A percentile compares a stretch with the other conserved stretches of the same genome.
Evolutionary conservation across 2,888 invertebrate genomes (phyloP).

Genomic region (Orthonychiurus folsomi): DNA sequence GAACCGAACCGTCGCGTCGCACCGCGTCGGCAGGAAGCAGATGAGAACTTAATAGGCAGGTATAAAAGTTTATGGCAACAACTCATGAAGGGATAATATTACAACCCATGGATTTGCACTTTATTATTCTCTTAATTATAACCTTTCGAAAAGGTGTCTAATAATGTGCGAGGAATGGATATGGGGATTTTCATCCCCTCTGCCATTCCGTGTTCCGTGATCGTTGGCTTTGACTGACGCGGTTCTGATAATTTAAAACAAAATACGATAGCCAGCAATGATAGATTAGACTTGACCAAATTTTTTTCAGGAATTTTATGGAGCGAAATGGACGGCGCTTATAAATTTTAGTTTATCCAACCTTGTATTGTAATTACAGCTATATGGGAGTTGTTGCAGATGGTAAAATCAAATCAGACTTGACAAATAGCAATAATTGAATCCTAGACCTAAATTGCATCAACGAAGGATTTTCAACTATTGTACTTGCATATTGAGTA

Average conservation of each 20-base stretch:
- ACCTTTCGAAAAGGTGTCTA: neutral
- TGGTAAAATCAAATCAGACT: no score
- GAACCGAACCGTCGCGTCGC: no score
- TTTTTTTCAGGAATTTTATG: no score
- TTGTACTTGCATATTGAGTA: neutral
- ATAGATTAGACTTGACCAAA: no score
- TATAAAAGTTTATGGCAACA: constrained; percentile 35
- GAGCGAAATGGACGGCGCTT: no score
- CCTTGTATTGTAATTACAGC: neutral
- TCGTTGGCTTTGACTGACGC: constrained; percentile 1
- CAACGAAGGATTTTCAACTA: no score
- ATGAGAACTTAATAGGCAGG: constrained; percentile 35
- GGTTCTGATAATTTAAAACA: no score
- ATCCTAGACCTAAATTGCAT: no score
- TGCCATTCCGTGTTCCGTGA: neutral
- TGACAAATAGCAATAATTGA: no score
- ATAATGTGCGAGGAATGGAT: neutral
- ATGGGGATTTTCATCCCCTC: neutral
- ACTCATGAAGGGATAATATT: neutral
- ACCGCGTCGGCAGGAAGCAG: constrained; percentile 31
- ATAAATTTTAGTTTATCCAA: neutral
- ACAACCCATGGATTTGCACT: neutral
- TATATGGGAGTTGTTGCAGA: no score
- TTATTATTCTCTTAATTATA: neutral
- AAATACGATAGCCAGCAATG: no score